phyloP scores from a whole-genome alignment of 2,888 invertebrate species.

The Polylopha cassiicola region DNA sequence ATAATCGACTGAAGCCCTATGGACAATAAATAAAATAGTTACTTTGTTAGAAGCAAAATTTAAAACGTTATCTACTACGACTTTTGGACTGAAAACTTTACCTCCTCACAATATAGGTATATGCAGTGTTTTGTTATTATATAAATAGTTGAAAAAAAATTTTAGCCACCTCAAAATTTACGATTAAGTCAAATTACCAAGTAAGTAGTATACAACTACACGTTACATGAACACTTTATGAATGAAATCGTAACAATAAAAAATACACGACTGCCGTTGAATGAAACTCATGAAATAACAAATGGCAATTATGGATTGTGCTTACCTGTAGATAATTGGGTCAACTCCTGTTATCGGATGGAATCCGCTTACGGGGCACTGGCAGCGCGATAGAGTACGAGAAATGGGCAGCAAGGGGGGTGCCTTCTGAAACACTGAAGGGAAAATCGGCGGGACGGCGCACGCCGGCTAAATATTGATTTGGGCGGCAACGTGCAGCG shows the following conservation, averaged over 20 bases:
- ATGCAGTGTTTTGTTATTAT: too few species aligned
- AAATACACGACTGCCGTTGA: slow-evolving; percentile 3
- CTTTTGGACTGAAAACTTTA: too few species aligned
- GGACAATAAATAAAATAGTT: too few species aligned
- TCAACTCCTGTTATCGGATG: slow-evolving; percentile 41
- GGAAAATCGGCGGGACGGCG: slow-evolving; percentile 58
- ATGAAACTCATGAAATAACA: slow-evolving; percentile 14
- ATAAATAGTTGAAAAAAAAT: too few species aligned
- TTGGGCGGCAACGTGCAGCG: slow-evolving; percentile 61
- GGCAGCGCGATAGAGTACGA: slow-evolving; percentile 49
- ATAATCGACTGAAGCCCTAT: too few species aligned
- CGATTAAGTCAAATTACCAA: too few species aligned
- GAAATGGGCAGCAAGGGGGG: slow-evolving; percentile 54
- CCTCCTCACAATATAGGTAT: too few species aligned
- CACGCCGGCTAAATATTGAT: slow-evolving; percentile 64
- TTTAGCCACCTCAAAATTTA: too few species aligned
- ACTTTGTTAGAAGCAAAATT: too few species aligned
- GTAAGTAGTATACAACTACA: too few species aligned
- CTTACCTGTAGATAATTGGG: slow-evolving; percentile 50
- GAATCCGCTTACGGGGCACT: slow-evolving; percentile 51
- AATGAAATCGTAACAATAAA: slow-evolving; percentile 35
- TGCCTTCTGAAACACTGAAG: slow-evolving; percentile 63
- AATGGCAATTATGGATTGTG: slow-evolving; percentile 19
- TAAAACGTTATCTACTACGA: too few species aligned
- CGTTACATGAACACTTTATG: too few species aligned